These are phyloP conservation scores for Falco biarmicus DNA, from an alignment of 2,797 vertebrate species.

Conservation along the genomic window DNA sequence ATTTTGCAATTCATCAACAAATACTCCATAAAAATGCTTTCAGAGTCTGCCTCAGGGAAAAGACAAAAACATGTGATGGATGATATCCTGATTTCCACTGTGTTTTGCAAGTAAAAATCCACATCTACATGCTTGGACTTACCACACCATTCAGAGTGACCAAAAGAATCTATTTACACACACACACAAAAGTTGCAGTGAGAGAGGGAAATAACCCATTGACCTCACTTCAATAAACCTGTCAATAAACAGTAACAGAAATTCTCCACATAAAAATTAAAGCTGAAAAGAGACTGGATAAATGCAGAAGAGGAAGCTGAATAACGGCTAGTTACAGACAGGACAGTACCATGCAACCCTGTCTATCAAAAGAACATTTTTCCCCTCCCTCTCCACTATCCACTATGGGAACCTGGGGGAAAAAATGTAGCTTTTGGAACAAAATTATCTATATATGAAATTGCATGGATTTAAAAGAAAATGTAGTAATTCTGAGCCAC, in stretches of 20 bases:
- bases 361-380: background rate
- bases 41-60: background rate
- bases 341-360: background rate
- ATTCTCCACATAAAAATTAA: background rate
- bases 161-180: background rate
- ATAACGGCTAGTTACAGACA: background rate
- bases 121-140: background rate
- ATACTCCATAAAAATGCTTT: background rate
- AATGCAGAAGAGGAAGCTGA: background rate
- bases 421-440: background rate
- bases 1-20: background rate
- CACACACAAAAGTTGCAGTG: background rate
- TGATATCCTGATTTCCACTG: background rate
- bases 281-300: background rate
- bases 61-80: background rate
- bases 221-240: background rate
- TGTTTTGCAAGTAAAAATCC: constrained; percentile 6
- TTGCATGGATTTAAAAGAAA: background rate
- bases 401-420: background rate
- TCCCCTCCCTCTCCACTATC: background rate
- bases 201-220: background rate
- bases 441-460: background rate
- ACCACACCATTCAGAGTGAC: background rate
- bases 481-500: background rate
- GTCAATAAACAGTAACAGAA: background rate